phyloP scores from a whole-genome alignment of 2,113 vertebrate genomes.

The Dryoscopus gambensis region DNA sequence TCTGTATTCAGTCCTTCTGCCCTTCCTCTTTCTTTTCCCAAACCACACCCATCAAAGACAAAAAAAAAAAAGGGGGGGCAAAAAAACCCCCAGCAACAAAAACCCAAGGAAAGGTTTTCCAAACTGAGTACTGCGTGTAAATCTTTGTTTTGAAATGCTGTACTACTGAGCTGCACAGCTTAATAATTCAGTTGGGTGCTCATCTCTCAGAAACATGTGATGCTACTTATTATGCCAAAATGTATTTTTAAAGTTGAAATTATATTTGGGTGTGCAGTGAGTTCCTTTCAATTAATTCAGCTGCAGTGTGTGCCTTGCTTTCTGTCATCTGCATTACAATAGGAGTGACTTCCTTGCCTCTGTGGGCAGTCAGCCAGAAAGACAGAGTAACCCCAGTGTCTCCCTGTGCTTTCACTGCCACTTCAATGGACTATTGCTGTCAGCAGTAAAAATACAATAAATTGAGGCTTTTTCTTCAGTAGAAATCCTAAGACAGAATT shows the following conservation, averaged over 20 bases:
- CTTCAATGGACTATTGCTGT: slow-evolving; percentile 40
- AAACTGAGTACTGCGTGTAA: background rate
- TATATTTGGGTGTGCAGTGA: background rate
- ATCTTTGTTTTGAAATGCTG: background rate
- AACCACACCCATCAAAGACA: accelerated
- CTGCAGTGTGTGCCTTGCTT: background rate
- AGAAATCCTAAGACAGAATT: slow-evolving; percentile 33
- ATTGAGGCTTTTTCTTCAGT: slow-evolving; percentile 9
- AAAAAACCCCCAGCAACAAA: no score
- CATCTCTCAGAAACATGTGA: background rate
- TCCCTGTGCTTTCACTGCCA: background rate
- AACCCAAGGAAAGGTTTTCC: background rate
- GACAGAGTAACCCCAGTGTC: background rate
- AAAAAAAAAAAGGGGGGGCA: no score
- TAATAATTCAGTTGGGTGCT: background rate
- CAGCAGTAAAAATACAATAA: slow-evolving; percentile 26
- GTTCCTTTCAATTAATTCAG: slow-evolving; percentile 19
- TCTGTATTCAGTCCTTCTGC: background rate
- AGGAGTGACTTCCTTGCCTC: background rate
- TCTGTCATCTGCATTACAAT: slow-evolving; percentile 49
- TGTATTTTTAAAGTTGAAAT: slow-evolving; percentile 16
- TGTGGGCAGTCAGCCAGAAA: slow-evolving; percentile 9
- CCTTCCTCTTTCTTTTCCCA: accelerated
- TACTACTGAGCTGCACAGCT: background rate
- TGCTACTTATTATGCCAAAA: background rate